These are phyloP conservation scores for Uromys caudimaculatus DNA, from an alignment of 2,797 vertebrate genomes.

Conservation along the genomic window DNA sequence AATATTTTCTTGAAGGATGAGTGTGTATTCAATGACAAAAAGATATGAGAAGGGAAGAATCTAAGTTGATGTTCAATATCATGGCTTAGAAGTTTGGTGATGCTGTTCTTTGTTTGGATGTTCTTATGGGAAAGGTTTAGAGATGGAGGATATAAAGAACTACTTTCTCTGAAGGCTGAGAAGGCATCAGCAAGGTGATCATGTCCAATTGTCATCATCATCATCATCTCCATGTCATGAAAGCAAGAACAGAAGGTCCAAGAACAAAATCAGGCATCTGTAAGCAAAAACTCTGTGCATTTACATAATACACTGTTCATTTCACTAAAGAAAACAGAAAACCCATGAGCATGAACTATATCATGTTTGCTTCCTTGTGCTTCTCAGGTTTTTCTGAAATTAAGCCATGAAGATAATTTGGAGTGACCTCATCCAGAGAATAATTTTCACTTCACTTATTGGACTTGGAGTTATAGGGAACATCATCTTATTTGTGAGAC, in stretches of 20 bases:
- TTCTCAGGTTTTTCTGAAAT: background rate
- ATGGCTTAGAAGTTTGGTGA: background rate
- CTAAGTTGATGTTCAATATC: background rate
- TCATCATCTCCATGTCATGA: background rate
- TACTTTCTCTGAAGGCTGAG: background rate
- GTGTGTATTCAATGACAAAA: background rate
- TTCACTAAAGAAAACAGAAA: background rate
- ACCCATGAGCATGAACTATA: background rate
- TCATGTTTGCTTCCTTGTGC: background rate
- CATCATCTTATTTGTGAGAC: background rate
- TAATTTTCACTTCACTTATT: background rate
- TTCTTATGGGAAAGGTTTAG: background rate
- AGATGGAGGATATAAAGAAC: background rate
- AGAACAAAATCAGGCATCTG: no score
- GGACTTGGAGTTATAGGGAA: background rate
- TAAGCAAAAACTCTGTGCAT: background rate
- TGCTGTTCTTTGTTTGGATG: background rate
- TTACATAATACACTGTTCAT: background rate
- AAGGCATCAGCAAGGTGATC: no score
- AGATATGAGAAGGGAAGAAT: background rate
- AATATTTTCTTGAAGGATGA: background rate
- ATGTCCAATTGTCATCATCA: background rate
- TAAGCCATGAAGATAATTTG: background rate
- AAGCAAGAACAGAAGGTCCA: background rate
- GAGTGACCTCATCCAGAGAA: background rate